Evolutionary conservation across 2,797 vertebrate species (phyloP).

Genomic region (Cuniculus paca): DNA sequence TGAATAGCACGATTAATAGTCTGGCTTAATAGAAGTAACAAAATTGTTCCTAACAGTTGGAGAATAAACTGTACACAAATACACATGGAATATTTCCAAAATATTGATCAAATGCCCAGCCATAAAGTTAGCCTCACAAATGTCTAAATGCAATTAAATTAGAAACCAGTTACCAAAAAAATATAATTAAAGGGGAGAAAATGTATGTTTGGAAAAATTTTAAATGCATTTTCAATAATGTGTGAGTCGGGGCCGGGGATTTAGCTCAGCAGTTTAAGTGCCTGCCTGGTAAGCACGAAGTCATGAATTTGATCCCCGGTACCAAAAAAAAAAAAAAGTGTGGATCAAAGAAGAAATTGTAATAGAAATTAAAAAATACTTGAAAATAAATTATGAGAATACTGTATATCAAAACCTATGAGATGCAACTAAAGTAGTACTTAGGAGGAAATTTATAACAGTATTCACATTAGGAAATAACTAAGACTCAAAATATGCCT

Average conservation of each 20-base stretch:
- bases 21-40: slow-evolving; percentile 37
- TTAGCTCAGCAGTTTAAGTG: no score
- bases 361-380: slow-evolving; percentile 50
- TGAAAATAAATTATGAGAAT: slow-evolving; percentile 21
- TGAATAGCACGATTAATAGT: neutral
- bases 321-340: no score
- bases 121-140: slow-evolving; percentile 32
- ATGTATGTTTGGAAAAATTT: neutral
- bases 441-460: neutral
- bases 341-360: slow-evolving; percentile 47
- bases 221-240: slow-evolving; percentile 25
- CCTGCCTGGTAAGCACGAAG: no score
- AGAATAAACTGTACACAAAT: slow-evolving; percentile 37
- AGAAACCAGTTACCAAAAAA: slow-evolving; percentile 41
- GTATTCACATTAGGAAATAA: slow-evolving; percentile 6
- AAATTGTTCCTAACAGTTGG: neutral
- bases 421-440: neutral
- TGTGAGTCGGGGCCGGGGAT: no score
- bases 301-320: no score
- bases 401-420: slow-evolving; percentile 7
- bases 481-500: neutral
- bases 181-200: neutral
- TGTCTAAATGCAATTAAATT: slow-evolving; percentile 42
- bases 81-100: neutral
- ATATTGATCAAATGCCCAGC: neutral